phyloP scores from a whole-genome alignment of 2,113 vertebrate genomes.

The Aldabrachelys gigantea region DNA sequence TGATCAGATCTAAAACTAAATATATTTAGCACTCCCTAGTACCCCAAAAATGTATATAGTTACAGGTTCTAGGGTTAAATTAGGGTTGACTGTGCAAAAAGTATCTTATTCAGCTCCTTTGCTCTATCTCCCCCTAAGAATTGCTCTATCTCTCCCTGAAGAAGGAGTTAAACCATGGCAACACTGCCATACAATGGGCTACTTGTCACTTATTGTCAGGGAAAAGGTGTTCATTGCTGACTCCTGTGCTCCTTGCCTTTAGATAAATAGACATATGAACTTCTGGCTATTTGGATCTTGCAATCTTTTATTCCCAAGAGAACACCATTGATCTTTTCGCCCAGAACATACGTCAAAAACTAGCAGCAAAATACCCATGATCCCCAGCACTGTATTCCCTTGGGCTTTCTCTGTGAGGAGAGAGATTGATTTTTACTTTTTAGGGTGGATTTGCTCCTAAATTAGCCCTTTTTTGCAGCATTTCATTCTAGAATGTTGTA shows the following conservation, averaged over 20 bases:
- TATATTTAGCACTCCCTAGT: background rate
- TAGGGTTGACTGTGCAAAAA: background rate
- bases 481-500: constrained; percentile 31
- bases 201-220: constrained; percentile 15
- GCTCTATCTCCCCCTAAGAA: background rate
- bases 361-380: constrained; percentile 53
- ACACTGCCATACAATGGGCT: background rate
- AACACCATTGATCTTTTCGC: constrained; percentile 61
- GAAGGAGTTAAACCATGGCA: background rate
- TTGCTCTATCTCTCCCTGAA: background rate
- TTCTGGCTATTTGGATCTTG: constrained; percentile 10
- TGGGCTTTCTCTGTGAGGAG: constrained; percentile 21
- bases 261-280: constrained; percentile 58
- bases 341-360: constrained; percentile 67
- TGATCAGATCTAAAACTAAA: background rate
- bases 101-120: background rate
- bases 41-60: background rate
- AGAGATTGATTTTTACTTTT: constrained; percentile 71
- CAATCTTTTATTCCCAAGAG: constrained; percentile 51
- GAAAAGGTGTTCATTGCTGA: constrained; percentile 43
- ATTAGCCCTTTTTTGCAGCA: constrained; percentile 23
- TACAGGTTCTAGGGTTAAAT: background rate
- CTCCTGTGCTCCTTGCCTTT: constrained; percentile 34
- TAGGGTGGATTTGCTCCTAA: constrained; percentile 61
- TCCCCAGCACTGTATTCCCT: constrained; percentile 26